phyloP scores from a whole-genome alignment of 1,140 invertebrate genomes.

The Heliconius hermathena region DNA sequence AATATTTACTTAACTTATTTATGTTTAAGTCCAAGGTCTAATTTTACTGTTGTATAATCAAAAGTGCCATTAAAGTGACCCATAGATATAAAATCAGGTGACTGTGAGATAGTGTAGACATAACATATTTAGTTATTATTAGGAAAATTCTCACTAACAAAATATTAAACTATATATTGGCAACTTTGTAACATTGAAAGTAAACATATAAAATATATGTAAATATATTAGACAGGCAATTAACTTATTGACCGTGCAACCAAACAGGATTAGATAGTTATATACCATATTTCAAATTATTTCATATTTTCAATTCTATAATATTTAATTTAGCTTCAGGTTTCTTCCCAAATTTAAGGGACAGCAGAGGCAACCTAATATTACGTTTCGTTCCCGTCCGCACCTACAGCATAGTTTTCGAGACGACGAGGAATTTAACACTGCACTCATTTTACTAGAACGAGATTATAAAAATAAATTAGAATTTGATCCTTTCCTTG shows the following conservation, averaged over 20 bases:
- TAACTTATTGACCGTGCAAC: constrained; percentile 39
- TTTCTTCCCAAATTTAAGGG: no score
- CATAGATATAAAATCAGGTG: no score
- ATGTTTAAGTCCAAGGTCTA: background rate
- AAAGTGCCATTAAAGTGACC: background rate
- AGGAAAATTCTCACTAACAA: constrained; percentile 17
- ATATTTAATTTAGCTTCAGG: no score
- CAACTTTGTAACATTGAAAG: constrained; percentile 28
- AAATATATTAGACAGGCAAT: constrained; percentile 31
- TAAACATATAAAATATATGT: constrained; percentile 30
- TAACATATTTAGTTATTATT: constrained; percentile 5
- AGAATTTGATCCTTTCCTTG: no score
- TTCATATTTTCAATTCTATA: no score
- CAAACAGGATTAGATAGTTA: constrained; percentile 29
- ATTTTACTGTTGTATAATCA: background rate
- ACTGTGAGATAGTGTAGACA: background rate
- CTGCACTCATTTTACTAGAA: no score
- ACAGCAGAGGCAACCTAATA: no score
- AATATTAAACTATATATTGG: constrained; percentile 18
- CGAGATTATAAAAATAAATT: no score
- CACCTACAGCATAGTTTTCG: no score
- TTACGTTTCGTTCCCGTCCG: no score
- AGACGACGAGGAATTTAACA: no score
- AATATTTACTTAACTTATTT: background rate
- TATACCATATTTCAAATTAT: background rate